phyloP scores from a whole-genome alignment of 2,797 vertebrate species.

The Simalia tracyae region DNA sequence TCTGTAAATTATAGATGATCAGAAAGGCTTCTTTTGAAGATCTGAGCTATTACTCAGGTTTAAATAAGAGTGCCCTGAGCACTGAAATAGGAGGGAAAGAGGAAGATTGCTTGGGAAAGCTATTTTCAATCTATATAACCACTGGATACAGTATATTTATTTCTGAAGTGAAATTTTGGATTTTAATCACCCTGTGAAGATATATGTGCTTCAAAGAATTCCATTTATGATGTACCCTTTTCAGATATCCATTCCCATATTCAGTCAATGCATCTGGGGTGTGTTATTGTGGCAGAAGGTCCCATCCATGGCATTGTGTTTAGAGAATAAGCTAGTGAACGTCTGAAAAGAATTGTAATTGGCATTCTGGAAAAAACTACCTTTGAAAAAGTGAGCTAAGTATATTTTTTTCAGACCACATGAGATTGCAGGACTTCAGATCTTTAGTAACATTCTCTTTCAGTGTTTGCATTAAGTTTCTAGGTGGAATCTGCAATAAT shows the following conservation, averaged over 20 bases:
- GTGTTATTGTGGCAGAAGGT: not conserved
- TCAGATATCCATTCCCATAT: not conserved
- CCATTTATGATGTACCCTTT: not conserved
- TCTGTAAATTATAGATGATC: not conserved
- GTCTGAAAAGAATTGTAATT: not conserved
- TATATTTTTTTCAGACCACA: not conserved
- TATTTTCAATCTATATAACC: not conserved
- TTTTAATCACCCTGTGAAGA: not conserved
- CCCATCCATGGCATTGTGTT: not conserved
- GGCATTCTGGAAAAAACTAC: not conserved
- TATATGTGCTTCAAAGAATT: not conserved
- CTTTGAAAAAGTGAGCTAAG: not conserved
- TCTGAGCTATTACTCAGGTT: not conserved
- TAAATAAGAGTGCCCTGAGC: not conserved
- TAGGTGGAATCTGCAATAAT: not conserved
- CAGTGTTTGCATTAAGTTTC: not conserved
- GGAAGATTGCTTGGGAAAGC: not conserved
- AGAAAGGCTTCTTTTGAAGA: not conserved
- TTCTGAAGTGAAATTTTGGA: not conserved
- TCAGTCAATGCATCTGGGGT: not conserved
- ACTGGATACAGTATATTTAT: not conserved
- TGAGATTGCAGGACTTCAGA: not conserved
- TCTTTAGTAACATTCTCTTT: not conserved
- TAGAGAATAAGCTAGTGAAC: not conserved
- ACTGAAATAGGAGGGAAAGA: not conserved